Evolutionary conservation across 2,113 vertebrate species (phyloP).

Genomic region (Grallaria varia): DNA sequence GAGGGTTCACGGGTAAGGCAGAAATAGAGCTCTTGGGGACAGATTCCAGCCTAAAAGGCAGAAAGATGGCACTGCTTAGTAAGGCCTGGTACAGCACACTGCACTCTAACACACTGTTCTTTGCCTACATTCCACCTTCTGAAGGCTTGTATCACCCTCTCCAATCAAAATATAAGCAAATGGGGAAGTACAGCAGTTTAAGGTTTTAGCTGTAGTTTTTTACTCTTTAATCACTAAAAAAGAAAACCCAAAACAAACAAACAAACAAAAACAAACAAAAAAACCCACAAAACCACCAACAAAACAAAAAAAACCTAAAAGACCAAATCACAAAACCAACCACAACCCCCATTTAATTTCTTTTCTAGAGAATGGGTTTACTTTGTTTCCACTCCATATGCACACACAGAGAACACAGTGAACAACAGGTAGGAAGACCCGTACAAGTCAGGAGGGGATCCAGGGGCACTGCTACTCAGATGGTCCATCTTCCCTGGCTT

Average conservation of each 20-base stretch:
- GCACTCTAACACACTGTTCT: background rate
- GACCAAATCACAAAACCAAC: background rate
- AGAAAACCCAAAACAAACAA: background rate
- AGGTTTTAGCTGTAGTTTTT: background rate
- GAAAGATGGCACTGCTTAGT: background rate
- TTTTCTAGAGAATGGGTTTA: background rate
- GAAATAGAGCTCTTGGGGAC: slow-evolving; percentile 80
- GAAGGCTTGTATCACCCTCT: background rate
- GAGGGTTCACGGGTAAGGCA: slow-evolving; percentile 84
- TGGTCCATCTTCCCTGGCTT: slow-evolving; percentile 90
- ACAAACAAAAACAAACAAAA: too few species aligned
- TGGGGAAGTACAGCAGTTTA: background rate
- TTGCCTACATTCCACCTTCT: background rate
- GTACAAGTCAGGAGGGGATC: slow-evolving; percentile 93
- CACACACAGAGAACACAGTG: background rate
- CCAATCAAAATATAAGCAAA: background rate
- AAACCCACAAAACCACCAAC: too few species aligned
- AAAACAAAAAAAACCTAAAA: background rate
- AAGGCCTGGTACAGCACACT: background rate
- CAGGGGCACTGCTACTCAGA: slow-evolving; percentile 87
- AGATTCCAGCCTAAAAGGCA: slow-evolving; percentile 80
- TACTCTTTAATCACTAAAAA: background rate
- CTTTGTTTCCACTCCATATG: background rate
- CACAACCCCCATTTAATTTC: background rate
- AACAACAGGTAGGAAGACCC: slow-evolving; percentile 55